These are phyloP conservation scores for Calonectris borealis DNA, from an alignment of 2,113 vertebrate genomes.

Conservation along the genomic window DNA sequence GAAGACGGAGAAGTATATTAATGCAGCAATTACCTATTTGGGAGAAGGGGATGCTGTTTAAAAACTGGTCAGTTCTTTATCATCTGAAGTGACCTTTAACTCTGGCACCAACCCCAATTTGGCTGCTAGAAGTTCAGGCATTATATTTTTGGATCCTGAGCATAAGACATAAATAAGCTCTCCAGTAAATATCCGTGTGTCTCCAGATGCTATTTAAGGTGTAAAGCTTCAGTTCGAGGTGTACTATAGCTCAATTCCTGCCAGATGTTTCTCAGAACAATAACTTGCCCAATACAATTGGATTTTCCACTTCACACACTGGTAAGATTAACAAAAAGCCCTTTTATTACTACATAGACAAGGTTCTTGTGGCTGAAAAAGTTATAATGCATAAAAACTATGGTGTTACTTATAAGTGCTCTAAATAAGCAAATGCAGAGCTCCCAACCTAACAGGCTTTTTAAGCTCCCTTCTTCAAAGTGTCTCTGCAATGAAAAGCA, in stretches of 20 bases:
- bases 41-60: not conserved
- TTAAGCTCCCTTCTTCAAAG: not conserved
- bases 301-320: not conserved
- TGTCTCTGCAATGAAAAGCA: not conserved
- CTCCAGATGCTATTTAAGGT: not conserved
- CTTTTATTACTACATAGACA: not conserved
- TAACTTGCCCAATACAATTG: not conserved
- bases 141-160: not conserved
- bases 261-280: not conserved
- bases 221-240: not conserved
- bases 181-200: not conserved
- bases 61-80: not conserved
- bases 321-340: not conserved
- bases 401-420: not conserved
- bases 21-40: not conserved
- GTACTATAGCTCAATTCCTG: not conserved
- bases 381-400: not conserved
- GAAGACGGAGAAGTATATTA: not conserved
- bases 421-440: not conserved
- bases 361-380: not conserved
- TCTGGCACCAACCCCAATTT: not conserved
- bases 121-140: not conserved
- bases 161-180: not conserved
- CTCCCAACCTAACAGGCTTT: not conserved
- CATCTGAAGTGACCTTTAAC: not conserved